Conservation (phyloP, 2,797 vertebrate species). For the Chelon auratus region DNA sequence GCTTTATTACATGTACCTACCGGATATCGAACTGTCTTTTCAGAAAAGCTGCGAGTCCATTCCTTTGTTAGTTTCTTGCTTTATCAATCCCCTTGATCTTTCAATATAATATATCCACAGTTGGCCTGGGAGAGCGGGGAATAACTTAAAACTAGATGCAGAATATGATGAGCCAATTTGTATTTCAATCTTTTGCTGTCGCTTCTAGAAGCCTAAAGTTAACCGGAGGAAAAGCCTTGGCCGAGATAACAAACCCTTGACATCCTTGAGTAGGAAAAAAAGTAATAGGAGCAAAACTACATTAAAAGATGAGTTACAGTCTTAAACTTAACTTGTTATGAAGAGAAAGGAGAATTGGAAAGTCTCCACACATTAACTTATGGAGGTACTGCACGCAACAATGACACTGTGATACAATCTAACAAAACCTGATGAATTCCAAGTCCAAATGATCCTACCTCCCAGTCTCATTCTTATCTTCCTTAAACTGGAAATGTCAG, state of each 20-base stretch:
- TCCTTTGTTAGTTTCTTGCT: not conserved
- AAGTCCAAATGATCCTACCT: not conserved
- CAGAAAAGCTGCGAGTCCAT: not conserved
- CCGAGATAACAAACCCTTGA: not conserved
- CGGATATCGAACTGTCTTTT: constrained; percentile 6
- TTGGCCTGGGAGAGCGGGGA: not conserved
- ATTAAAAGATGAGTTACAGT: not conserved
- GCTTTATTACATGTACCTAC: constrained; percentile 9
- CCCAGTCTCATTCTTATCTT: not conserved
- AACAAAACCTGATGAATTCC: not conserved
- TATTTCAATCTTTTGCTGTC: not conserved
- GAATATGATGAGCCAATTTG: not conserved
- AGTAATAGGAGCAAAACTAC: not conserved
- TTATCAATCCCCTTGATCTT: not conserved
- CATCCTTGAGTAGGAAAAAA: not conserved
- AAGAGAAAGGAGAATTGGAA: not conserved
- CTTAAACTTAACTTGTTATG: not conserved
- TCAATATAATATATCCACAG: not conserved
- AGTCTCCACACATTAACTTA: too few species aligned
- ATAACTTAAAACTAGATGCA: not conserved
- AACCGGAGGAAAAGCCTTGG: not conserved
- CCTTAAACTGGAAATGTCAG: not conserved
- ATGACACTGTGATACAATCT: too few species aligned
- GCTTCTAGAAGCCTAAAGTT: not conserved
- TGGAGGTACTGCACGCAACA: too few species aligned